These are phyloP conservation scores for Anthopleura xanthogrammica DNA, from an alignment of 92 coral and sea anemone genomes.

Conservation along the genomic window DNA sequence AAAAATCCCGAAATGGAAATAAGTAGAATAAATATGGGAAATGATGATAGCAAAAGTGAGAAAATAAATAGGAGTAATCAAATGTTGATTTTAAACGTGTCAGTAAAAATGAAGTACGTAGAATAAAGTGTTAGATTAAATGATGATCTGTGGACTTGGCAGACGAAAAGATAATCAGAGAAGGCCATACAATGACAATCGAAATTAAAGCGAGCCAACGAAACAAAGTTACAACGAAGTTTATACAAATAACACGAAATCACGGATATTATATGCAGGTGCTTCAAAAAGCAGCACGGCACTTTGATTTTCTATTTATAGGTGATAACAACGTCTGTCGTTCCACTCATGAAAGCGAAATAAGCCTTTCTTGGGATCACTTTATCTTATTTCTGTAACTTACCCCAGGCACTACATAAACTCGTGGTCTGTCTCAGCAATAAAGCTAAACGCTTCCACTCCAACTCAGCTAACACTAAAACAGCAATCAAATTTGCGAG, in stretches of 20 bases:
- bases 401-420: too few species aligned
- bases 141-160: neutral
- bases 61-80: neutral
- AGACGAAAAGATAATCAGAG: neutral
- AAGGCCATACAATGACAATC: neutral
- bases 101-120: neutral
- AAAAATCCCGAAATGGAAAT: neutral
- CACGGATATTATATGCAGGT: neutral
- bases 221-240: neutral
- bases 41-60: neutral
- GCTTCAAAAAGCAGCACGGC: neutral
- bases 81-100: neutral
- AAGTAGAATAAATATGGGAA: neutral
- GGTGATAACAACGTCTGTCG: neutral
- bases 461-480: too few species aligned
- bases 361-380: neutral
- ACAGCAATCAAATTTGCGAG: too few species aligned
- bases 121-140: neutral
- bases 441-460: too few species aligned
- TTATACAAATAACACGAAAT: neutral
- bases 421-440: too few species aligned
- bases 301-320: neutral
- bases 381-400: too few species aligned
- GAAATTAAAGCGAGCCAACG: neutral
- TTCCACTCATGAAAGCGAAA: neutral